Percentiles rank a stretch among this genome's conserved stretches.
Evolutionary conservation across 2,797 vertebrate species (phyloP).

Genomic region (Epinephelus malabaricus): DNA sequence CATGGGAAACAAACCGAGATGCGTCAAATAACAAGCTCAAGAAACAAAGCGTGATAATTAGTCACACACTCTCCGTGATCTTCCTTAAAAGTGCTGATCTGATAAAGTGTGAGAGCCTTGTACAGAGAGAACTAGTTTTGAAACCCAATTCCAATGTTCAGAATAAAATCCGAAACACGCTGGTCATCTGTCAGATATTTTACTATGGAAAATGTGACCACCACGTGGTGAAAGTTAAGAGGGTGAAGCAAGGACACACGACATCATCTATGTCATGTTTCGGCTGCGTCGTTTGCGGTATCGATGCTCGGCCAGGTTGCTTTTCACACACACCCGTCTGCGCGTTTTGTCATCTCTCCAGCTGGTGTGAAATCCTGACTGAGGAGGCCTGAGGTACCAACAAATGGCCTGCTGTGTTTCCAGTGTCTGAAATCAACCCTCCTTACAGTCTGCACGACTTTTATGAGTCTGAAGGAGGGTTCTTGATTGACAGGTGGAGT

Average conservation of each 20-base stretch:
- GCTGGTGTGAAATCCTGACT: constrained; percentile 76
- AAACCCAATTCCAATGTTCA: too few species aligned
- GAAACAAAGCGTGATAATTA: constrained; percentile 11
- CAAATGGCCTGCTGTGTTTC: constrained; percentile 72
- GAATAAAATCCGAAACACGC: constrained; percentile 4
- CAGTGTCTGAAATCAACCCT: constrained; percentile 49
- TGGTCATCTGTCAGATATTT: constrained; percentile 12
- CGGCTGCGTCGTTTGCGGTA: background rate
- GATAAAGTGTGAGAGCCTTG: background rate
- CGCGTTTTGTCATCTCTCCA: constrained; percentile 71
- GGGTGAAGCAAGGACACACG: constrained; percentile 55
- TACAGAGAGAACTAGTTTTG: background rate
- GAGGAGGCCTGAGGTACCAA: constrained; percentile 55
- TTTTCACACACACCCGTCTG: constrained; percentile 73
- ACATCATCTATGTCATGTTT: constrained; percentile 27
- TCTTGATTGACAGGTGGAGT: constrained; percentile 30
- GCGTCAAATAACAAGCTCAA: constrained; percentile 16
- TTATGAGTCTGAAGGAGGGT: constrained; percentile 34
- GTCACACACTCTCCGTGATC: background rate
- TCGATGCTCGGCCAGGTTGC: constrained; percentile 35
- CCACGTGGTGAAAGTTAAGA: constrained; percentile 1
- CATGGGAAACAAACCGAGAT: constrained; percentile 10
- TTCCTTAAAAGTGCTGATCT: constrained; percentile 1
- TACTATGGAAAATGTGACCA: background rate
- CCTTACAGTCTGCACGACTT: constrained; percentile 15